These are phyloP conservation scores for Enoplosus armatus DNA, from an alignment of 2,797 vertebrate species.

Conservation along the genomic window DNA sequence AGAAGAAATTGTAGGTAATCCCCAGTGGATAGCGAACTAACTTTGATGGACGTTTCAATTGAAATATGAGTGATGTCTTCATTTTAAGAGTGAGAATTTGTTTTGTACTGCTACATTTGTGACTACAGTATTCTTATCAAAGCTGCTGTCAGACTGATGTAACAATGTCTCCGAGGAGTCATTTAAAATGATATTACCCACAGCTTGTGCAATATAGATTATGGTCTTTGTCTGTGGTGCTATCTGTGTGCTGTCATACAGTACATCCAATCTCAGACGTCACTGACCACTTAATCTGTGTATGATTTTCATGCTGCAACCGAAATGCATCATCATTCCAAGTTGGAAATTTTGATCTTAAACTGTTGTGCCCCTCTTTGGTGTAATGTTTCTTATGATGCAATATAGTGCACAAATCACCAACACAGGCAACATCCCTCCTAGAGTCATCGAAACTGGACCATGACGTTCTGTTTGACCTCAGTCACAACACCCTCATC, in stretches of 20 bases:
- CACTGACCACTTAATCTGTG: slow-evolving; percentile 22
- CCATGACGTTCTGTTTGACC: neutral
- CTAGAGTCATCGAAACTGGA: neutral
- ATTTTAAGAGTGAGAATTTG: slow-evolving; percentile 68
- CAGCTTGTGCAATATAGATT: slow-evolving; percentile 49
- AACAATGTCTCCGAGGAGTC: slow-evolving; percentile 35
- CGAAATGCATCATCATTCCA: slow-evolving; percentile 10
- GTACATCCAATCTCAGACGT: slow-evolving; percentile 40
- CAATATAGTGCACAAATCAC: neutral
- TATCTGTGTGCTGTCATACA: slow-evolving; percentile 40
- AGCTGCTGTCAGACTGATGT: slow-evolving; percentile 51
- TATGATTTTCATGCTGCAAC: slow-evolving; percentile 17
- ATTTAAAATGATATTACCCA: slow-evolving; percentile 36
- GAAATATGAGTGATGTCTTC: slow-evolving; percentile 71
- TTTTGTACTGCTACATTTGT: slow-evolving; percentile 56
- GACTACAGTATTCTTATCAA: slow-evolving; percentile 55
- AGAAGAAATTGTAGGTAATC: slow-evolving; percentile 73
- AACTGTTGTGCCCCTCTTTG: neutral
- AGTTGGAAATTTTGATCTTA: too few species aligned
- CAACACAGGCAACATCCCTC: neutral
- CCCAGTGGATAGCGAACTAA: slow-evolving; percentile 62
- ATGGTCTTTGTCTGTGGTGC: slow-evolving; percentile 45
- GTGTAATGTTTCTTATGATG: neutral
- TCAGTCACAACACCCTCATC: neutral
- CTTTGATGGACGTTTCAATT: slow-evolving; percentile 80